These are phyloP conservation scores for Copidosoma floridanum DNA, from an alignment of 1,140 invertebrate species.

Conservation along the genomic window DNA sequence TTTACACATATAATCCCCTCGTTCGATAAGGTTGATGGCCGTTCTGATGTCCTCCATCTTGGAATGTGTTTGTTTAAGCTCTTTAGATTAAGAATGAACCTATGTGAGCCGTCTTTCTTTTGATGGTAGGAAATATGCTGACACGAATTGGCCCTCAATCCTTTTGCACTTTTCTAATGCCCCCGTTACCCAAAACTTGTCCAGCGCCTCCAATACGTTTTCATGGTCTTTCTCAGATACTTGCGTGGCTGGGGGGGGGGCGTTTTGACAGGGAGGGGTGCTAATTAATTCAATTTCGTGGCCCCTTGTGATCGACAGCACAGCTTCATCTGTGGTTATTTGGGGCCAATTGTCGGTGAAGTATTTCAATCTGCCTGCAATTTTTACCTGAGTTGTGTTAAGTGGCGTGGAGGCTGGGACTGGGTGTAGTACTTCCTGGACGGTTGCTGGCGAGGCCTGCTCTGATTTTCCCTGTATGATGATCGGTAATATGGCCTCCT, in stretches of 20 bases:
- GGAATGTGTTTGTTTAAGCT: constrained; percentile 39
- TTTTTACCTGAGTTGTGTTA: constrained; percentile 9
- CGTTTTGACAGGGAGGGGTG: constrained; percentile 1
- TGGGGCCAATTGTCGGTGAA: constrained; percentile 13
- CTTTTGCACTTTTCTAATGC: constrained; percentile 10
- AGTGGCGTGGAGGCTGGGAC: no score
- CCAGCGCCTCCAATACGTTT: neutral
- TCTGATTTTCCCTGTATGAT: no score
- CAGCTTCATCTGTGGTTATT: constrained; percentile 11
- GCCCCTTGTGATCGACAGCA: constrained; percentile 14
- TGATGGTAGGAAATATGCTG: constrained; percentile 32
- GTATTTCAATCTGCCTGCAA: constrained; percentile 13
- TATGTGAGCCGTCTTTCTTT: constrained; percentile 33
- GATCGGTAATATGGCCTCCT: no score
- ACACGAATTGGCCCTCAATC: constrained; percentile 33
- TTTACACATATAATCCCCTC: constrained; percentile 25
- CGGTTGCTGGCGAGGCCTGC: no score
- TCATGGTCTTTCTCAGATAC: neutral
- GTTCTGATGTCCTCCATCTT: constrained; percentile 40
- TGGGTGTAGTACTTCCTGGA: no score
- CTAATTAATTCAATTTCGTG: no score
- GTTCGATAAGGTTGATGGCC: constrained; percentile 26
- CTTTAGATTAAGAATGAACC: constrained; percentile 28
- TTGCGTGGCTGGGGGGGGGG: neutral
- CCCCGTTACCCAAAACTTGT: neutral